Evolutionary conservation across 2,888 invertebrate species (phyloP), one percentile per base, ranked within the genome.

Genomic region (Acrobasis suavella): DNA sequence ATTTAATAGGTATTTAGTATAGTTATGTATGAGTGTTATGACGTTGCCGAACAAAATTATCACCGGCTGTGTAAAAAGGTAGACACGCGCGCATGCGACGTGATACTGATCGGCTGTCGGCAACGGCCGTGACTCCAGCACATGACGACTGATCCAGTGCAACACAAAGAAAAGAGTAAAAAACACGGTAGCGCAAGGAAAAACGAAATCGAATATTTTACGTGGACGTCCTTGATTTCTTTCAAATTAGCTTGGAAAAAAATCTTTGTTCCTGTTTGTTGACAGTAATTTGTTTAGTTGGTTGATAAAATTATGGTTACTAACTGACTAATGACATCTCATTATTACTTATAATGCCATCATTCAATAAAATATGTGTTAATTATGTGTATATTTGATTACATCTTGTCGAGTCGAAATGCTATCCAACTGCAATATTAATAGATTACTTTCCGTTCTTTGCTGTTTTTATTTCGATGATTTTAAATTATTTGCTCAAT

Each of bases 61-160:
- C 89, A 86, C 85, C 63, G 67, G 73, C 73, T 78, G 77, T 84
- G 86, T 89, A 91, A 91, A 86, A 77, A 86, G 89, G 68, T 69
- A 80, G 74, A 79, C 91, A 91, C 90, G 90, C 84, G 73, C 80
- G 74, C 78, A 75, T 81, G 81, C 77, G 74, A 70, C 76, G 75
- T 76, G 74, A 72, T 73, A 79, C 77, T 80, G 81, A 81, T 79
- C 73, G 56, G 46, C 46, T 14, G 46, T 6, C 46, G 46, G 46
- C 32, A 32, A 8, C 46, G 46, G 42, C 42, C 46, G 42, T 56
- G 56, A 42, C 37, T 56, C 56, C 15, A 56, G 56, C 56, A 56
- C 56, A 56, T 56, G 46, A 56, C 56, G 39, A 39, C 10, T 16
- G 16, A 10, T 56, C 9, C 17, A 56, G 22, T 17, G 17, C 46